These are phyloP conservation scores for Ctenochaetus hawaiiensis DNA, from an alignment of 2,797 vertebrate genomes.

Conservation along the genomic window DNA sequence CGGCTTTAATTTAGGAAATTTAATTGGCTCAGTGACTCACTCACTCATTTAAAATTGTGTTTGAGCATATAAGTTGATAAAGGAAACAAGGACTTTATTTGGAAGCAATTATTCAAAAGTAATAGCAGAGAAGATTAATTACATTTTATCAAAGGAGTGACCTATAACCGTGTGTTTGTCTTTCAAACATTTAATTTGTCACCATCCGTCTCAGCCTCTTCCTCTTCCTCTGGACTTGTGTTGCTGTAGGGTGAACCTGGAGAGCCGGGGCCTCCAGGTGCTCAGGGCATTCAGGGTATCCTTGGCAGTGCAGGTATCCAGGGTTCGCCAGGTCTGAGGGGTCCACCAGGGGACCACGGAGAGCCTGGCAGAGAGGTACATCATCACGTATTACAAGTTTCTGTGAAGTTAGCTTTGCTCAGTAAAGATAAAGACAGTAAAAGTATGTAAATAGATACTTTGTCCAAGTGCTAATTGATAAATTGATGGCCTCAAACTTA, in stretches of 20 bases:
- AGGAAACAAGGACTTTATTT: conserved; percentile 27
- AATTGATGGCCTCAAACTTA: no score
- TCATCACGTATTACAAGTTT: neutral
- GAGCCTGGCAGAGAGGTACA: conserved; percentile 86
- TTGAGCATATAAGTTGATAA: conserved; percentile 47
- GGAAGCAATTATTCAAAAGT: conserved; percentile 64
- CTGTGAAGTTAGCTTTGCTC: neutral
- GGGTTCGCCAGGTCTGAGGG: conserved; percentile 86
- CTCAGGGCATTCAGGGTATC: conserved; percentile 92
- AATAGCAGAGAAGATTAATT: conserved; percentile 42
- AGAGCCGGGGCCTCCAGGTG: conserved; percentile 86
- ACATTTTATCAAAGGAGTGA: conserved; percentile 37
- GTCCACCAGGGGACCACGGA: conserved; percentile 83
- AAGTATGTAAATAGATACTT: neutral
- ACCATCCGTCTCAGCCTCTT: neutral
- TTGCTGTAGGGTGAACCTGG: conserved; percentile 90
- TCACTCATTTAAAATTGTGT: conserved; percentile 51
- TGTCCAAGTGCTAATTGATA: no score
- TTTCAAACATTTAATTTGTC: conserved; percentile 11
- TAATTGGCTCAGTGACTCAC: conserved; percentile 72
- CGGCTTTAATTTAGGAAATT: conserved; percentile 63
- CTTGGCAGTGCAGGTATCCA: conserved; percentile 86
- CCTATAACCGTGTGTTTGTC: conserved; percentile 26
- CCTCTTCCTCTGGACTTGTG: neutral
- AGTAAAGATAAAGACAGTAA: neutral